Percentiles rank a stretch among this genome's conserved stretches.
Conservation (phyloP, 2,888 invertebrate genomes). For the Clepsis dumicolana region DNA sequence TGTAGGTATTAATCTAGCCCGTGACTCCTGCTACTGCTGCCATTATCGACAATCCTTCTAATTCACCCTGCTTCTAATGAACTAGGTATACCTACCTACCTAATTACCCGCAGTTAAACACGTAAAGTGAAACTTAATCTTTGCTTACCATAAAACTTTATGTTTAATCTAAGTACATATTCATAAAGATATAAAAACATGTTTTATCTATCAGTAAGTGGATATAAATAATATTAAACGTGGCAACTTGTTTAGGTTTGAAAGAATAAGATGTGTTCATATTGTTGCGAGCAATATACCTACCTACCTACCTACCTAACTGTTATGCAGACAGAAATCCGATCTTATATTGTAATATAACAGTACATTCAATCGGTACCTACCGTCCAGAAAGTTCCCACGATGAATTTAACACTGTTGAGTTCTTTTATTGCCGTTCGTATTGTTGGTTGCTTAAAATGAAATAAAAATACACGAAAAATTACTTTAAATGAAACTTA, state of each 20-base stretch:
- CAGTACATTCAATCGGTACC: constrained; percentile 27
- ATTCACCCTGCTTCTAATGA: background rate
- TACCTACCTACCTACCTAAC: no score
- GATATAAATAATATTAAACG: background rate
- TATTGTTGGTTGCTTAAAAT: background rate
- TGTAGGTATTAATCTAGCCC: no score
- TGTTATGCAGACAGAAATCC: constrained; percentile 21
- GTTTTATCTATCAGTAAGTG: background rate
- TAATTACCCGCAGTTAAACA: background rate
- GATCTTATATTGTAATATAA: constrained; percentile 27
- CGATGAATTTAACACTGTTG: constrained; percentile 27
- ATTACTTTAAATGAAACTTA: background rate
- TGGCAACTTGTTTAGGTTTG: constrained; percentile 16
- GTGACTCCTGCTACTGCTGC: no score
- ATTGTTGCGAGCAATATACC: constrained; percentile 16
- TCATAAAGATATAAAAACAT: background rate
- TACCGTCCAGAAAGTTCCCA: constrained; percentile 20
- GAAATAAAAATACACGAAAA: background rate
- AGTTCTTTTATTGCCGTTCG: constrained; percentile 2
- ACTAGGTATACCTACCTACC: no score
- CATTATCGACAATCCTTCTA: no score
- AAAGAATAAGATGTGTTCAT: constrained; percentile 5
- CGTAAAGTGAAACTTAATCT: background rate
- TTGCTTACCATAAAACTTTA: background rate
- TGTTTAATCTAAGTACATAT: background rate